Conservation (phyloP, 2,797 vertebrate genomes). For the Clarias pachynema region DNA sequence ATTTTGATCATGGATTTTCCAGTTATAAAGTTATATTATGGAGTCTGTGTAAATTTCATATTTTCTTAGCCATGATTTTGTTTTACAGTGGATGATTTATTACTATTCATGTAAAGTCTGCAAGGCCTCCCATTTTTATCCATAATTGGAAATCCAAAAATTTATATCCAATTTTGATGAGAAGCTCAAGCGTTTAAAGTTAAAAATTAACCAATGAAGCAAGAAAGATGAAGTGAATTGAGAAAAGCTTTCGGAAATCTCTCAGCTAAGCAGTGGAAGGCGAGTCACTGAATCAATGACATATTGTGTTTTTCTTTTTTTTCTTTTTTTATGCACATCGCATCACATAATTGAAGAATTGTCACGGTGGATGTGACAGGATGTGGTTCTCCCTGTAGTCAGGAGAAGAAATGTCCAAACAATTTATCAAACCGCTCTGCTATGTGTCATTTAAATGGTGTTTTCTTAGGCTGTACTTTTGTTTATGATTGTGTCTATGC, state of each 20-base stretch:
- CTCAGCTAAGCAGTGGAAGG: background rate
- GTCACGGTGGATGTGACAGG: conserved; percentile 58
- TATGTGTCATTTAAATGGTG: conserved; percentile 62
- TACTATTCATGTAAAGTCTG: conserved; percentile 12
- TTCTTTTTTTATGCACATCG: background rate
- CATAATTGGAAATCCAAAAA: conserved; percentile 21
- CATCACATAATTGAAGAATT: conserved; percentile 54
- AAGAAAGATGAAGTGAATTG: conserved; percentile 13
- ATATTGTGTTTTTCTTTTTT: background rate
- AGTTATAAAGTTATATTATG: background rate
- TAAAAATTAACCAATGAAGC: conserved; percentile 12
- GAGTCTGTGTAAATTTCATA: background rate
- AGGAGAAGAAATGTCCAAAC: conserved; percentile 60
- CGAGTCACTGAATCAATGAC: background rate
- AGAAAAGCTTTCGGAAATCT: conserved; percentile 26
- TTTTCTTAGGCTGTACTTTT: conserved; percentile 63
- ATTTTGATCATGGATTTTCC: conserved; percentile 14
- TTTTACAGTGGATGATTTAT: conserved; percentile 19
- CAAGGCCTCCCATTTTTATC: background rate
- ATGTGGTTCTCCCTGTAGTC: conserved; percentile 50
- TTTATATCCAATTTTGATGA: conserved; percentile 22
- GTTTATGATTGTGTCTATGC: conserved; percentile 61
- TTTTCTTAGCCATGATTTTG: background rate
- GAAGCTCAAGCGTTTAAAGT: background rate
- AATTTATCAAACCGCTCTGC: conserved; percentile 65